Conservation (phyloP, 2,888 invertebrate species). For the Neria commutata region DNA sequence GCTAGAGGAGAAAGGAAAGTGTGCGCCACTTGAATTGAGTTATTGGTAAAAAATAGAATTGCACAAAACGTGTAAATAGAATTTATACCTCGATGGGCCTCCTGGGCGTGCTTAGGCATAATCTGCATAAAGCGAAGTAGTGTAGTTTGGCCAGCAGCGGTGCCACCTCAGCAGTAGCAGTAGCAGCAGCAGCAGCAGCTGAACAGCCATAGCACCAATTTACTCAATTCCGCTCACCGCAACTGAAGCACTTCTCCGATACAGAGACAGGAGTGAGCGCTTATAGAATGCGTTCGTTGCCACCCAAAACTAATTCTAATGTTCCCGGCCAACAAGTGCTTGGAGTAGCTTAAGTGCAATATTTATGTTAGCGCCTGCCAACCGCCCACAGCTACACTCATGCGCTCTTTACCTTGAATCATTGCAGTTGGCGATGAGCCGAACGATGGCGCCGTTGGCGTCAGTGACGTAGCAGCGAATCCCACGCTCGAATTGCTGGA, state of each 20-base stretch:
- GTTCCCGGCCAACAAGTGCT: neutral
- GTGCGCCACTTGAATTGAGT: slow-evolving; percentile 4
- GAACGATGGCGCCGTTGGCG: slow-evolving; percentile 35
- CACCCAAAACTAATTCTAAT: neutral
- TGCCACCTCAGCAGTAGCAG: too few relatives aligned
- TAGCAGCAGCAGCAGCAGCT: too few relatives aligned
- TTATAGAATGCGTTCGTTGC: neutral
- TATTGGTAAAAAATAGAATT: slow-evolving; percentile 50
- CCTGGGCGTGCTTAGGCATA: slow-evolving; percentile 58
- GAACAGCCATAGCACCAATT: too few relatives aligned
- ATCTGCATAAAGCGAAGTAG: slow-evolving; percentile 48
- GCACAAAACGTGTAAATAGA: slow-evolving; percentile 59
- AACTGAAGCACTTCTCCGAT: too few relatives aligned
- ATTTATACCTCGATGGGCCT: slow-evolving; percentile 58
- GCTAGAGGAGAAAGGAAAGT: neutral
- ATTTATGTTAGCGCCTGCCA: neutral
- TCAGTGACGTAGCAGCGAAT: slow-evolving; percentile 16
- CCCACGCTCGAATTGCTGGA: slow-evolving; percentile 40
- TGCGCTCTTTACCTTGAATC: neutral
- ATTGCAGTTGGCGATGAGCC: slow-evolving; percentile 43
- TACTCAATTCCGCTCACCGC: too few relatives aligned
- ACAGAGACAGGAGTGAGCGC: too few relatives aligned
- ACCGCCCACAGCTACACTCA: neutral
- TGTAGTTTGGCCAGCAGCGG: too few relatives aligned
- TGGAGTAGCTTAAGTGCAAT: neutral